These are phyloP conservation scores for Leistus spinibarbis DNA, from an alignment of 2,888 invertebrate species.

Conservation along the genomic window DNA sequence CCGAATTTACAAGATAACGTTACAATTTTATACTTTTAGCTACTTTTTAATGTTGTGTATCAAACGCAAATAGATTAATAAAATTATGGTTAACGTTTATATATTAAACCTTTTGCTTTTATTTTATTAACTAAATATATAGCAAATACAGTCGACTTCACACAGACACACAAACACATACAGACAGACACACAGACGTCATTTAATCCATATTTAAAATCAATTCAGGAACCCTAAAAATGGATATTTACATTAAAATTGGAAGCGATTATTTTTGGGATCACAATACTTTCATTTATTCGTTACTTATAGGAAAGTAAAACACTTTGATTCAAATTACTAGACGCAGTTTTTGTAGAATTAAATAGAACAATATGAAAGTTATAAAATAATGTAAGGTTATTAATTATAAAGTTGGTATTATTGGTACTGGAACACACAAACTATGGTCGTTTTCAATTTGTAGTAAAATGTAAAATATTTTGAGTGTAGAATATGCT, in stretches of 20 bases:
- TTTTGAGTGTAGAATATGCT: background rate
- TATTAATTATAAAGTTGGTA: background rate
- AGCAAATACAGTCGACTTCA: background rate
- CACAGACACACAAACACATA: background rate
- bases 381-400: too few species aligned
- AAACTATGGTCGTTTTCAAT: background rate
- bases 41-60: constrained; percentile 11
- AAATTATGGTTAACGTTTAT: background rate
- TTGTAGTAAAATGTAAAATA: background rate
- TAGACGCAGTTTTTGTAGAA: too few species aligned
- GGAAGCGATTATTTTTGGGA: too few species aligned
- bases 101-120: background rate
- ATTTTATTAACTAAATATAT: background rate
- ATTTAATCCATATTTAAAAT: too few species aligned
- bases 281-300: too few species aligned
- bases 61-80: constrained; percentile 10
- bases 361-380: too few species aligned
- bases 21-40: constrained; percentile 25
- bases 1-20: constrained; percentile 27
- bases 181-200: too few species aligned
- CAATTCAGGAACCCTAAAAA: too few species aligned
- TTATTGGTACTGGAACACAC: background rate
- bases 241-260: too few species aligned
- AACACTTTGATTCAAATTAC: too few species aligned
- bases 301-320: too few species aligned